phyloP scores from a whole-genome alignment of 53 echinoderm and acorn worm species.

The Actinopyga echinites region DNA sequence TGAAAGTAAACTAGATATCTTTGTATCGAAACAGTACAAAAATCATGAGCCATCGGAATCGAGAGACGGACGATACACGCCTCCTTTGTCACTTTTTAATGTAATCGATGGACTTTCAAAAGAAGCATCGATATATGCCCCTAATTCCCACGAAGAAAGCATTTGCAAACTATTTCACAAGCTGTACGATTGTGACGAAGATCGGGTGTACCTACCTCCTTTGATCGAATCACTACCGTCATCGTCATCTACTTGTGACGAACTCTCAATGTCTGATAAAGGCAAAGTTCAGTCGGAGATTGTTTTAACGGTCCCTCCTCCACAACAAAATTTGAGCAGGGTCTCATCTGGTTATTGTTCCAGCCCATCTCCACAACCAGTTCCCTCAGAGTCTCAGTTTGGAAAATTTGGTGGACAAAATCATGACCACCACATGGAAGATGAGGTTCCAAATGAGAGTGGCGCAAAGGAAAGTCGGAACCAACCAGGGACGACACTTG shows the following conservation, averaged over 20 bases:
- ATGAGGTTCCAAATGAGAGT: too few relatives aligned
- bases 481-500: too few relatives aligned
- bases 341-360: slow-evolving; percentile 44
- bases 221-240: slow-evolving; percentile 9
- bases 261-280: background rate
- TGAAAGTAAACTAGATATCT: too few relatives aligned
- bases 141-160: slow-evolving; percentile 22
- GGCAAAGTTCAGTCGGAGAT: background rate
- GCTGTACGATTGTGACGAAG: slow-evolving; percentile 19
- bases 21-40: too few relatives aligned
- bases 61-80: too few relatives aligned
- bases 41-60: too few relatives aligned
- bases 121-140: slow-evolving; percentile 14
- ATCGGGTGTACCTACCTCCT: slow-evolving; percentile 2
- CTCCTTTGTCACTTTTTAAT: background rate
- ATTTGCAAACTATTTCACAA: slow-evolving; percentile 1
- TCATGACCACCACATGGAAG: too few relatives aligned
- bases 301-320: slow-evolving; percentile 7
- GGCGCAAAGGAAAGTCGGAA: too few relatives aligned
- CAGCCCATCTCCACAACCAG: background rate
- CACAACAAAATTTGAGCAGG: slow-evolving; percentile 9
- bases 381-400: too few relatives aligned
- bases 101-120: background rate
- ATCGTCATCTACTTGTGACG: background rate
- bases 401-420: too few relatives aligned